phyloP scores from a whole-genome alignment of 2,888 invertebrate genomes.

The Artemia sinica region DNA sequence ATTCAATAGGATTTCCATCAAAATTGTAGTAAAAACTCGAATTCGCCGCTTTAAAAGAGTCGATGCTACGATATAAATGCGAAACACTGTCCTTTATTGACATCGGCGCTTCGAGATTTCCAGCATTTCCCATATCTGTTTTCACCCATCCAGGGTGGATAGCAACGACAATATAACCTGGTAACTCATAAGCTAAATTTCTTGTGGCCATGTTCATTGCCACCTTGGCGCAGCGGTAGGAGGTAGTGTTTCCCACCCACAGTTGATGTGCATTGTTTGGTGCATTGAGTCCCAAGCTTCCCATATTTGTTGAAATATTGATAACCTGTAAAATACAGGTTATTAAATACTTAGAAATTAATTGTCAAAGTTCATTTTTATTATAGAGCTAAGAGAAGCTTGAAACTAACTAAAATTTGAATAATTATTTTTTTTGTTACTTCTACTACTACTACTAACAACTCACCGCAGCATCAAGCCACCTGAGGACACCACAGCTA shows the following conservation, averaged over 20 bases:
- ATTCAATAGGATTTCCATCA: not conserved
- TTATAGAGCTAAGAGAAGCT: too few relatives aligned
- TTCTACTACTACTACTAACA: too few relatives aligned
- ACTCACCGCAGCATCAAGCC: too few relatives aligned
- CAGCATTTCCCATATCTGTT: conserved; percentile 18
- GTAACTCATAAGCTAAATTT: conserved; percentile 19
- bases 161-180: conserved; percentile 17
- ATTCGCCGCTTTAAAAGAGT: not conserved
- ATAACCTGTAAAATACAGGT: conserved; percentile 15
- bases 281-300: conserved; percentile 16
- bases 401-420: too few relatives aligned
- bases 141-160: conserved; percentile 21
- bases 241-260: conserved; percentile 20
- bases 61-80: not conserved
- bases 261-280: conserved; percentile 18
- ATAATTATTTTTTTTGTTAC: too few relatives aligned
- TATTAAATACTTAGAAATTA: not conserved
- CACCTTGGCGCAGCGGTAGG: conserved; percentile 20
- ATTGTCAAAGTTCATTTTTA: not conserved
- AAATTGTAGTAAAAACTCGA: conserved; percentile 8
- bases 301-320: conserved; percentile 20
- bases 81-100: not conserved
- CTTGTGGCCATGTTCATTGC: conserved; percentile 20
- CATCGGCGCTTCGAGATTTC: conserved; percentile 6
- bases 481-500: too few relatives aligned